Percentiles rank a stretch among this genome's conserved stretches.
phyloP scores from a whole-genome alignment of 2,113 vertebrate species.

The Hyaena hyaena region DNA sequence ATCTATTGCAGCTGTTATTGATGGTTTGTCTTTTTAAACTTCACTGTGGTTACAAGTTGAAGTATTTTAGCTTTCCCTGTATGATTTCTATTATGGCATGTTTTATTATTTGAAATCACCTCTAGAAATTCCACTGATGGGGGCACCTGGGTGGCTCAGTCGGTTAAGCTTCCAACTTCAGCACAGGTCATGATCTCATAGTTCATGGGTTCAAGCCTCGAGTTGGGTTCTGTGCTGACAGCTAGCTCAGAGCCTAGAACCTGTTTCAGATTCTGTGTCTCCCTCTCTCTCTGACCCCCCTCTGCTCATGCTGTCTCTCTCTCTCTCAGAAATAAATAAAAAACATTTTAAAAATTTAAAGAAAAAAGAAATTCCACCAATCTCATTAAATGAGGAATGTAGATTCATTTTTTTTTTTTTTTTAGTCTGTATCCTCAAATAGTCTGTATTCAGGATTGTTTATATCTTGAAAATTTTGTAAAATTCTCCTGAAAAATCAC shows the following conservation, averaged over 20 bases:
- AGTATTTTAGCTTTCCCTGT: not conserved
- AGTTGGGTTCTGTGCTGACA: no score
- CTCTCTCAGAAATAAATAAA: no score
- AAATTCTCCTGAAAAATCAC: not conserved
- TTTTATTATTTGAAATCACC: slow-evolving; percentile 10
- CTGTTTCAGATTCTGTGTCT: no score
- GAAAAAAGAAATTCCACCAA: not conserved
- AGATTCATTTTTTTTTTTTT: not conserved
- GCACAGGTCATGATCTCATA: no score
- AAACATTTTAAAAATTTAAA: no score
- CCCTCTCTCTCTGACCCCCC: no score
- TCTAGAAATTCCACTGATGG: not conserved
- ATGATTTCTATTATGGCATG: not conserved
- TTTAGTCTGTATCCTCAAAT: not conserved
- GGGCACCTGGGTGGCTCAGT: no score
- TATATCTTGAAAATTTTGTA: not conserved
- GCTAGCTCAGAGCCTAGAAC: no score
- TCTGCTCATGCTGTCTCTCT: no score
- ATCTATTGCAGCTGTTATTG: not conserved
- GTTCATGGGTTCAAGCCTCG: no score
- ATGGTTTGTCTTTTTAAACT: not conserved
- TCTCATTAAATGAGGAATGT: not conserved
- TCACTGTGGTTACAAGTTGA: not conserved
- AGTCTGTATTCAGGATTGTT: not conserved
- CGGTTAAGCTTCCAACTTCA: no score